Evolutionary conservation across 2,888 invertebrate species (phyloP).

Genomic region (Trichacis sp.): DNA sequence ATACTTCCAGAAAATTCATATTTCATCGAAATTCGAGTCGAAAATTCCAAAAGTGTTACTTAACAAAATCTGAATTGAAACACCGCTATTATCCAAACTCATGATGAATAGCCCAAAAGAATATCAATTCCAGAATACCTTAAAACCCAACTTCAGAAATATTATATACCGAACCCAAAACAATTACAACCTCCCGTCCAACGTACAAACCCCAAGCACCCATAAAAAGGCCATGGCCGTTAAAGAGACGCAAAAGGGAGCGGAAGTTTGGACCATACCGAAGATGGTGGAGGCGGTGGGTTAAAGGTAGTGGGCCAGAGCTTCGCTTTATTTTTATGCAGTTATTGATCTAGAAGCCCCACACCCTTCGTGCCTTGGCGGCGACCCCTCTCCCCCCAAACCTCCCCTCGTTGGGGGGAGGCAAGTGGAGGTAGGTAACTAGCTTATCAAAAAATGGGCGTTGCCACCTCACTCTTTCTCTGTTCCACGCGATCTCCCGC

Average conservation of each 20-base stretch:
- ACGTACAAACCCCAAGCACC: too few relatives aligned
- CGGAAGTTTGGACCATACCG: slow-evolving; percentile 17
- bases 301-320: slow-evolving; percentile 68
- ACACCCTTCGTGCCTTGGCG: slow-evolving; percentile 49
- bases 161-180: background rate
- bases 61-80: too few relatives aligned
- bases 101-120: slow-evolving; percentile 37
- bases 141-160: background rate
- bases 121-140: slow-evolving; percentile 11
- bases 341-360: slow-evolving; percentile 68
- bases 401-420: slow-evolving; percentile 23
- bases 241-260: background rate
- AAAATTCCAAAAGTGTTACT: too few relatives aligned
- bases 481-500: slow-evolving; percentile 48
- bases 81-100: too few relatives aligned
- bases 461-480: slow-evolving; percentile 64
- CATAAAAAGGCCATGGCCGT: too few relatives aligned
- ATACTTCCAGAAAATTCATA: too few relatives aligned
- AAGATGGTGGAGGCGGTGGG: slow-evolving; percentile 51
- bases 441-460: slow-evolving; percentile 70
- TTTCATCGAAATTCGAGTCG: too few relatives aligned
- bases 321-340: slow-evolving; percentile 69
- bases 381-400: slow-evolving; percentile 39
- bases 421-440: slow-evolving; percentile 64
- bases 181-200: too few relatives aligned